Evolutionary conservation across 2,888 invertebrate species (phyloP), one percentile per base, ranked within the genome.

Genomic region (Parapristionchus giblindavisi): DNA sequence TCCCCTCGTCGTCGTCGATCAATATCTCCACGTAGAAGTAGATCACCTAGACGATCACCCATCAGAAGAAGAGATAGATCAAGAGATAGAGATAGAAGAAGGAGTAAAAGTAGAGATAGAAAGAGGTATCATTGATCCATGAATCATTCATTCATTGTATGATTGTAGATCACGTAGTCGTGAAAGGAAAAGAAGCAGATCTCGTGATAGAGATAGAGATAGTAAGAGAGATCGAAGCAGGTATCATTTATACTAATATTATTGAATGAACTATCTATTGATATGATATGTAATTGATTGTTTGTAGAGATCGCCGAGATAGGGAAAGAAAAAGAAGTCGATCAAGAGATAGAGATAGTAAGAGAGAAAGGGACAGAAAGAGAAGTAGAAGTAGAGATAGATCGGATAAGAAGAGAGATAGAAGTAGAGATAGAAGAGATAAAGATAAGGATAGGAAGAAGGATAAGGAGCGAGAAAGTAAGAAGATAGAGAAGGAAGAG

Each of bases 281-380:
- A n/a, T n/a, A n/a, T n/a, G n/a, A n/a, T n/a, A n/a, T n/a, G n/a
- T n/a, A n/a, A n/a, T n/a, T n/a, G n/a, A n/a, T n/a, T n/a, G 60
- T 48, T 0, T 40, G 29, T 32, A 72, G 38, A 66, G 71, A 71
- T 29, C 40, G 77, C 38, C 54, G 54, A 17, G 75, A 79, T 43
- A 81, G 66, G 32, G 81, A 79, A 29, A 81, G 77, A 52, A 76
- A 78, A 34, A 43, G 71, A 38, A 58, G 65, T 54, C 48, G 74
- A 34, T 60, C 60, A n/a, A 60, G 60, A 61, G 61, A 61, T 38
- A 38, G 40, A 24, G n/a, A n/a, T n/a, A 61, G 34, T 6, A 40
- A 61, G 8, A 61, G 61, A 32, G 61, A 61, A 8, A 61, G 61
- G 43, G 36, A 78, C 36, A 60, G 77, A n/a, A 78, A 77, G 36